Evolutionary conservation across 2,797 vertebrate genomes (phyloP).

Genomic region (Spinibarbus caldwelli): DNA sequence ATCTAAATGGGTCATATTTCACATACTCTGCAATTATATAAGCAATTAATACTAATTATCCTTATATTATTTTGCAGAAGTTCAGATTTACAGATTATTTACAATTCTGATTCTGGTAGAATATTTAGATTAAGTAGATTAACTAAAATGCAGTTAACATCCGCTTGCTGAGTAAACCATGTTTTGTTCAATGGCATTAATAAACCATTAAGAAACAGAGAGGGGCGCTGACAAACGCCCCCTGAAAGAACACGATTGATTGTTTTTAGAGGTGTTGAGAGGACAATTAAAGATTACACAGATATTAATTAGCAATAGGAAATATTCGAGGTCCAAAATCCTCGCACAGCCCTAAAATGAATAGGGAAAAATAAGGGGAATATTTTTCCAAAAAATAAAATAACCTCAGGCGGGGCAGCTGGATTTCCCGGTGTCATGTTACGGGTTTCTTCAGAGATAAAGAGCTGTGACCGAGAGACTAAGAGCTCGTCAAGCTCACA

Average conservation of each 20-base stretch:
- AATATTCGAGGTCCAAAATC: neutral
- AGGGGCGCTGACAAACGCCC: conserved; percentile 16
- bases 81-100: neutral
- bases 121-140: neutral
- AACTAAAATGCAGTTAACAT: neutral
- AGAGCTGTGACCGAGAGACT: conserved; percentile 93
- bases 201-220: conserved; percentile 18
- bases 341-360: neutral
- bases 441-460: conserved; percentile 91
- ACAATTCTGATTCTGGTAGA: neutral
- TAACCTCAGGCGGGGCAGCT: conserved; percentile 29
- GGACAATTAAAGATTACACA: conserved; percentile 37
- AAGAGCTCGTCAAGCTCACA: conserved; percentile 88
- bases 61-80: neutral
- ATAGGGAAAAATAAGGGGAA: neutral
- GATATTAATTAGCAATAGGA: conserved; percentile 31
- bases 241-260: conserved; percentile 57
- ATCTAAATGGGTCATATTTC: neutral
- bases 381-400: conserved; percentile 31
- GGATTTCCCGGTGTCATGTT: conserved; percentile 80
- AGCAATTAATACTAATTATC: neutral
- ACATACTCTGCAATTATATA: neutral
- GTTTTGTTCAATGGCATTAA: conserved; percentile 40
- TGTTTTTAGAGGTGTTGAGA: conserved; percentile 82
- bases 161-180: neutral